A percentile compares a stretch with the other conserved stretches of the same genome.
These are phyloP conservation scores for Rhodinocichla rosea DNA, from an alignment of 2,113 vertebrate genomes.

Conservation along the genomic window DNA sequence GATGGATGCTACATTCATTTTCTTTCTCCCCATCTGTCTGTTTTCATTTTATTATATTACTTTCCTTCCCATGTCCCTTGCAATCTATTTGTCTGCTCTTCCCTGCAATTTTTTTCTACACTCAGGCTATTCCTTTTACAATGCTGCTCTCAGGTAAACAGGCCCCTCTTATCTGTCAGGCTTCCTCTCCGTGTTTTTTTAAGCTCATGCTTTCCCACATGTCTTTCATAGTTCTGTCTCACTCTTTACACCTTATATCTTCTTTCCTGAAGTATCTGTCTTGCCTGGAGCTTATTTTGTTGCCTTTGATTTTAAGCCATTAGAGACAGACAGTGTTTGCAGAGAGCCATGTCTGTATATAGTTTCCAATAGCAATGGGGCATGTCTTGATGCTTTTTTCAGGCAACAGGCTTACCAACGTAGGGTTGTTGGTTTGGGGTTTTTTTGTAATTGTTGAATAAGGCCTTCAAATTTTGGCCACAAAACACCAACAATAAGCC, in stretches of 20 bases:
- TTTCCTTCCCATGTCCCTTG: background rate
- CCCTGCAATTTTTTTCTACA: constrained; percentile 8
- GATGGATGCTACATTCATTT: background rate
- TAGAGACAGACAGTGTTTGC: constrained; percentile 48
- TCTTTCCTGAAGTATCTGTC: constrained; percentile 30
- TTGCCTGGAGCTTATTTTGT: constrained; percentile 62
- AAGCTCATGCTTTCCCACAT: constrained; percentile 35
- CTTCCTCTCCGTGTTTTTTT: constrained; percentile 28
- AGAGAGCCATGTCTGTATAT: constrained; percentile 8
- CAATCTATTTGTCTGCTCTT: constrained; percentile 18
- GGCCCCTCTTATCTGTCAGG: constrained; percentile 25
- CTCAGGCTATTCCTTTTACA: constrained; percentile 21
- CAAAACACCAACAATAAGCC: background rate
- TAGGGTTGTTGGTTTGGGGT: background rate
- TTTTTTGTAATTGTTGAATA: background rate
- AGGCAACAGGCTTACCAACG: background rate
- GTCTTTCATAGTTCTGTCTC: constrained; percentile 15
- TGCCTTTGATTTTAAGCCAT: constrained; percentile 61
- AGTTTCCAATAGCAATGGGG: constrained; percentile 24
- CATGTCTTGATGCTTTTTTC: background rate
- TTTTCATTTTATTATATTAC: constrained; percentile 27
- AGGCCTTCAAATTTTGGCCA: background rate
- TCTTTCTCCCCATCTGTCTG: background rate
- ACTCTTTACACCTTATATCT: constrained; percentile 24
- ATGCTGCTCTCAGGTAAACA: constrained; percentile 30